Conservation (phyloP, 2,113 vertebrate genomes). For the Entelurus aequoreus region DNA sequence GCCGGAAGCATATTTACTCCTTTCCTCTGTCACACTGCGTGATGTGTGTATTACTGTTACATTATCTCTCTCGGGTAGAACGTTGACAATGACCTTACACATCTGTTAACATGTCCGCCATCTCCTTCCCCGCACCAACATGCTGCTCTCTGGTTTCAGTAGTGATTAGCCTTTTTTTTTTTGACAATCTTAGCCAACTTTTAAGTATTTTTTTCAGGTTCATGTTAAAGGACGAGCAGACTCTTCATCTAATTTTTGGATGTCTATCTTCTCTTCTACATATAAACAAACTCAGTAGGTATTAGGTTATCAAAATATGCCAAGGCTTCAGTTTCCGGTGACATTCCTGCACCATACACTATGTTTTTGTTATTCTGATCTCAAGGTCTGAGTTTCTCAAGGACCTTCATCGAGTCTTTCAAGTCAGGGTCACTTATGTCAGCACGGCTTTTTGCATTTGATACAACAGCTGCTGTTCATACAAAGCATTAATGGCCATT, state of each 20-base stretch:
- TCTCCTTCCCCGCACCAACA: slow-evolving; percentile 47
- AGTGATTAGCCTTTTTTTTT: slow-evolving; percentile 76
- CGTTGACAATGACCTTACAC: slow-evolving; percentile 66
- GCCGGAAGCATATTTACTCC: slow-evolving; percentile 42
- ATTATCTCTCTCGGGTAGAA: slow-evolving; percentile 59
- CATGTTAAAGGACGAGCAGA: slow-evolving; percentile 47
- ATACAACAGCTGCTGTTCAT: slow-evolving; percentile 90
- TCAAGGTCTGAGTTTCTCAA: slow-evolving; percentile 44
- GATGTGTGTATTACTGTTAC: slow-evolving; percentile 62
- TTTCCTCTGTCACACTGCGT: slow-evolving; percentile 28
- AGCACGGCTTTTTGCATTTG: slow-evolving; percentile 70
- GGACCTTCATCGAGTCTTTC: slow-evolving; percentile 61
- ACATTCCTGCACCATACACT: slow-evolving; percentile 17
- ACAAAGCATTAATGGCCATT: slow-evolving; percentile 77
- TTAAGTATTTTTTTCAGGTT: slow-evolving; percentile 68
- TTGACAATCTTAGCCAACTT: slow-evolving; percentile 76
- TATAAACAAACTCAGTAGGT: not conserved
- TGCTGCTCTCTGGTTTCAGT: slow-evolving; percentile 59
- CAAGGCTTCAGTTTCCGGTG: slow-evolving; percentile 16
- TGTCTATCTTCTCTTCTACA: slow-evolving; percentile 18
- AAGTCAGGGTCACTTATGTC: slow-evolving; percentile 90
- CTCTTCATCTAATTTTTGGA: slow-evolving; percentile 29
- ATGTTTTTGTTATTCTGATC: slow-evolving; percentile 8
- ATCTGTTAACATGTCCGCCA: slow-evolving; percentile 69
- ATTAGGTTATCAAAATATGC: slow-evolving; percentile 19